A percentile compares a stretch with the other conserved stretches of the same genome.
phyloP scores from a whole-genome alignment of 2,888 invertebrate species.

The Parnassius apollo region DNA sequence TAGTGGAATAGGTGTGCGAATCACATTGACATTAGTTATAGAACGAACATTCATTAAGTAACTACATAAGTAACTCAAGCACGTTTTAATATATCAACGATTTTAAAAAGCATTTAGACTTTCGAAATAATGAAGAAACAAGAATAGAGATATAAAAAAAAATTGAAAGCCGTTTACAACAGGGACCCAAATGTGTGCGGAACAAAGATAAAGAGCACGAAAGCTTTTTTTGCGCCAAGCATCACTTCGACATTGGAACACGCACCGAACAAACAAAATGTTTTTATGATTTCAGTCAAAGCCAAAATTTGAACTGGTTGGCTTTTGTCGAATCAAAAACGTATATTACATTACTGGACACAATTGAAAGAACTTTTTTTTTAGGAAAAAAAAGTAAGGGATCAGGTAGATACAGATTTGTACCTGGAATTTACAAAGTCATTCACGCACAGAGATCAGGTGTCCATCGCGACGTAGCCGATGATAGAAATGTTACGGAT shows the following conservation, averaged over 20 bases:
- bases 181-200: conserved; percentile 11
- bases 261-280: conserved; percentile 35
- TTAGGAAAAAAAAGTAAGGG: conserved; percentile 15
- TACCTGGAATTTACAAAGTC: conserved; percentile 15
- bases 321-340: conserved; percentile 45
- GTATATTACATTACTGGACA: conserved; percentile 53
- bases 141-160: conserved; percentile 1
- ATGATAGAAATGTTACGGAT: conserved; percentile 26
- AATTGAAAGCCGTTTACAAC: conserved; percentile 15
- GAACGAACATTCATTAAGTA: too few relatives aligned
- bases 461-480: conserved; percentile 19
- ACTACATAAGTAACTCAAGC: too few relatives aligned
- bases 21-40: too few relatives aligned
- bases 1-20: too few relatives aligned
- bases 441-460: conserved; percentile 28
- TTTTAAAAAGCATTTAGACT: too few relatives aligned
- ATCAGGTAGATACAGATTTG: conserved; percentile 13
- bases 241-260: conserved; percentile 32
- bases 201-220: conserved; percentile 21
- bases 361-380: conserved; percentile 38
- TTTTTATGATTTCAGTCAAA: conserved; percentile 42
- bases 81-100: too few relatives aligned
- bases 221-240: conserved; percentile 24
- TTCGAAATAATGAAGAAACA: background rate
- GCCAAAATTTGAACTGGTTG: conserved; percentile 50